Conservation (phyloP, 2,113 vertebrate genomes). For the Lophotis ruficrista region DNA sequence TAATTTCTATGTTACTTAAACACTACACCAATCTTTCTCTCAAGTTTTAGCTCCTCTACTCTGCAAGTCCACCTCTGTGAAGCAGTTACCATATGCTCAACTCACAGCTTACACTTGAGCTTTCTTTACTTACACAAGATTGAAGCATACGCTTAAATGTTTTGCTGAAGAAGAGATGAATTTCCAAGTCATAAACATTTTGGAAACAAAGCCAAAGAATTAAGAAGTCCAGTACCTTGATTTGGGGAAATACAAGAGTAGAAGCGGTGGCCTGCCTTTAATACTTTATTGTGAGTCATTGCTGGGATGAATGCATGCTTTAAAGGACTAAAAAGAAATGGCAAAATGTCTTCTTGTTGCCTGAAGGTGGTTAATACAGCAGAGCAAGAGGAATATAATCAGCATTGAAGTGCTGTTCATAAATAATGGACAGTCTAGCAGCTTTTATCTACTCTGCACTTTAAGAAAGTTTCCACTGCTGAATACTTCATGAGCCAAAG, state of each 20-base stretch:
- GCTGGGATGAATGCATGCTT: neutral
- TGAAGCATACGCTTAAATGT: neutral
- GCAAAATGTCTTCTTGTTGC: neutral
- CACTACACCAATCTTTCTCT: slow-evolving; percentile 2
- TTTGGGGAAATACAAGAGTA: neutral
- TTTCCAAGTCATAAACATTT: neutral
- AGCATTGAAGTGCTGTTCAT: slow-evolving; percentile 37
- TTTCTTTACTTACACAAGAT: neutral
- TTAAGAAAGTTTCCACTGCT: slow-evolving; percentile 41
- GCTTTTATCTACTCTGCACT: slow-evolving; percentile 50
- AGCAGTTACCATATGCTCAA: neutral
- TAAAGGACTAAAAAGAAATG: neutral
- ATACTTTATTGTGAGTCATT: neutral
- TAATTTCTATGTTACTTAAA: slow-evolving; percentile 18
- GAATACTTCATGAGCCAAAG: slow-evolving; percentile 60
- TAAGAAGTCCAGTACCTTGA: neutral
- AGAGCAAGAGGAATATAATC: neutral
- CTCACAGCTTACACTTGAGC: neutral
- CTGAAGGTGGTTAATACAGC: neutral
- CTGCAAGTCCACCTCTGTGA: slow-evolving; percentile 24
- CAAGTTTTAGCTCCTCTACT: slow-evolving; percentile 7
- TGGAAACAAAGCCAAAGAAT: neutral
- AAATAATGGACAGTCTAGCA: slow-evolving; percentile 48
- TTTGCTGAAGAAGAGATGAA: neutral
- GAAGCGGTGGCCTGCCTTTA: neutral